Evolutionary conservation across 2,113 vertebrate species (phyloP), one percentile per base, ranked within the genome.

Genomic region (Zootoca vivipara): DNA sequence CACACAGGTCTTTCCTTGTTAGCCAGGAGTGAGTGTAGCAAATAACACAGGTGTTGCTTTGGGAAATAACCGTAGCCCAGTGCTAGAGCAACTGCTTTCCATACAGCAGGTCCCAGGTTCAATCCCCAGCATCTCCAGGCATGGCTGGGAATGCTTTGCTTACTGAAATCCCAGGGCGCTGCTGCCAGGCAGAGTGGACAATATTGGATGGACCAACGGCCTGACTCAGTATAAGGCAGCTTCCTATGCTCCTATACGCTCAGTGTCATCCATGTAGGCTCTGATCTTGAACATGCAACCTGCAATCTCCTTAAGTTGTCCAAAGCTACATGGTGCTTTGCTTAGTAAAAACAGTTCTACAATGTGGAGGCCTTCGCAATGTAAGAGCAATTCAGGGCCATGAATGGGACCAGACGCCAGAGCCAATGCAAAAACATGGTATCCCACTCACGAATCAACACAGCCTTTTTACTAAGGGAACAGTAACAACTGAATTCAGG

Each of bases 401-500:
- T 58, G 16, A 24, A 86, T 83, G 13, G 56, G 24, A 40, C 1
- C 87, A 86, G 64, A 6, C 16, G 85, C 30, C 52, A 88, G 74
- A 0, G 0, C 0, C 6, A 0, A 72, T 82, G 7, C 69, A 0
- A 0, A 40, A 72, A 83, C 2, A 52, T 18, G 20, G 82, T 7
- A 79, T 62, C 46, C 20, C 0, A n/a, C 3, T 87, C 24, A 52
- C 0, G 26, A 77, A 28, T 92, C 88, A 90, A 92, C 88, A 91
- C 79, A 67, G 85, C n/a, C 58, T 10, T 74, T 42, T 20, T 42
- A 65, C 52, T 30, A 65, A 78, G 9, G 58, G 35, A 85, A 10
- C 2, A 2, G 9, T 3, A 28, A 3, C 67, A 30, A 56, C 3
- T 7, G 20, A 35, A 28, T 82, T 26, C 20, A n/a, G 70, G 73